A percentile compares a stretch with the other conserved stretches of the same genome.
Conservation (phyloP, 2,797 vertebrate species). For the Malacoctenus gilli region DNA sequence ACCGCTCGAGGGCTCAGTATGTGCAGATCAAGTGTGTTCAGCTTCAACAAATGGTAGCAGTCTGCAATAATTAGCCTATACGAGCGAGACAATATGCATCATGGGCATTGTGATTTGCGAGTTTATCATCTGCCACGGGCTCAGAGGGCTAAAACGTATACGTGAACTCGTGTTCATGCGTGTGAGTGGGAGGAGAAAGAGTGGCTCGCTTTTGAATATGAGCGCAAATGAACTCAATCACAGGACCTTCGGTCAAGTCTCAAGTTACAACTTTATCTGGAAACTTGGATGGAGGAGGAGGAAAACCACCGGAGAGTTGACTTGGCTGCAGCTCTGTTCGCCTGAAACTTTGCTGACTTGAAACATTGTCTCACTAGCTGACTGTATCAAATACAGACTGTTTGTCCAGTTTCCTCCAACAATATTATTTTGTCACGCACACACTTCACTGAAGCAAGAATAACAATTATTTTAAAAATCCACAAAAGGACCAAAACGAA, state of each 20-base stretch:
- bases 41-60: conserved; percentile 1
- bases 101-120: conserved; percentile 11
- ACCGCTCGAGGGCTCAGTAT: conserved; percentile 17
- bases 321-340: neutral
- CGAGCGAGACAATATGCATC: conserved; percentile 11
- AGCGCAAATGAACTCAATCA: neutral
- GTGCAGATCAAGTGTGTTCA: conserved; percentile 28
- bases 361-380: conserved; percentile 4
- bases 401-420: too few relatives aligned
- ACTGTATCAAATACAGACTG: neutral
- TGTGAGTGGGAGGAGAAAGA: neutral
- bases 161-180: neutral
- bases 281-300: neutral
- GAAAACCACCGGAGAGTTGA: neutral
- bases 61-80: conserved; percentile 22
- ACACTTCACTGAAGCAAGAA: too few relatives aligned
- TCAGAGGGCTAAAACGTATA: conserved; percentile 3
- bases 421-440: too few relatives aligned
- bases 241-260: neutral
- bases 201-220: neutral
- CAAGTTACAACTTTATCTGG: neutral
- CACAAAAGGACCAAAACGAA: neutral
- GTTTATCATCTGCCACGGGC: conserved; percentile 4
- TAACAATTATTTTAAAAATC: too few relatives aligned
- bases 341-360: neutral